Evolutionary conservation across 2,113 vertebrate species (phyloP), one percentile per base, ranked within the genome.

Genomic region (Oncorhynchus tshawytscha): DNA sequence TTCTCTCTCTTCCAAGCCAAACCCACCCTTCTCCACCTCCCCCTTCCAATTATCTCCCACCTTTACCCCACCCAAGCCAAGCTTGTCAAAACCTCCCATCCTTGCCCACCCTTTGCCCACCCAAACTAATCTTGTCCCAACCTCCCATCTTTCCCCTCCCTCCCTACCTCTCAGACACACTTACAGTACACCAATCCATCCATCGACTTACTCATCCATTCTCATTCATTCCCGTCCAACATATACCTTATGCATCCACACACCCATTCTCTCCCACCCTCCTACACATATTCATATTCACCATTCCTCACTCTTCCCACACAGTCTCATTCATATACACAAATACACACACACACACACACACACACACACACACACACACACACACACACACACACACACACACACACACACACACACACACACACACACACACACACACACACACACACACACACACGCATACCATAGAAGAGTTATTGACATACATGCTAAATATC

Each of bases 11-110:
- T 5, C 29, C 31, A 31, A 31, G 31, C 31, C 31, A 31, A 31
- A 31, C 1, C 71, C 70, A 73, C 73, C 76, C 74, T 71, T 75
- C 67, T 29, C 7, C 51, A 74, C 73, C 57, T 73, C 76, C 45
- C 31, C 60, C 13, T 16, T 1, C 24, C 27, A 59, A 18, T 64
- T 7, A 64, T 57, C 29, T 73, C n/a, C 54, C 18, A 12, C n/a
- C 18, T n/a, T 22, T n/a, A 20, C 59, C n/a, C 18, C 59, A 62
- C 59, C 49, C 51, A 11, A 13, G 31, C 31, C 51, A 11, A 45
- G 39, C n/a, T 13, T 70, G 34, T 54, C 65, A 48, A 31, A 24
- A 67, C 60, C 45, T 45, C n/a, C 45, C 59, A 67, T 31, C 71
- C 74, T 72, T 78, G 34, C 68, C 45, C 48, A 62, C 59, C 72